Evolutionary conservation across 2,113 vertebrate genomes (phyloP).

Genomic region (Mormyrus iriodes): DNA sequence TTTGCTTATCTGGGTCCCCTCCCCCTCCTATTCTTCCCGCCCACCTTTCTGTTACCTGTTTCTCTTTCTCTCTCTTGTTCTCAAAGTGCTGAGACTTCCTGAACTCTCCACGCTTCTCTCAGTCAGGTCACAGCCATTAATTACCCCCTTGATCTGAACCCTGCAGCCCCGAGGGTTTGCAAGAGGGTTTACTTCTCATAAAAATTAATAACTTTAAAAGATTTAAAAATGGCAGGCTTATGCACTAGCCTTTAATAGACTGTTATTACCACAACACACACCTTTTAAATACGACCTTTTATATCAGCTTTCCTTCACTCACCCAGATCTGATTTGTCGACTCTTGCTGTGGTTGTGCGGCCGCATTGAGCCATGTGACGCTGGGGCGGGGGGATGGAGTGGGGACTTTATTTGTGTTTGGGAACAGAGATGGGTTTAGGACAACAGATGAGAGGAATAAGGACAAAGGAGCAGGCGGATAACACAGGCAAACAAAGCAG

Average conservation of each 20-base stretch:
- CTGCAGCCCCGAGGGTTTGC: background rate
- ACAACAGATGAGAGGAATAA: background rate
- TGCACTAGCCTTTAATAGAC: background rate
- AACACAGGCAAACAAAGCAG: background rate
- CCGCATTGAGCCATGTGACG: background rate
- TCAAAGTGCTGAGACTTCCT: background rate
- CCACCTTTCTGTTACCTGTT: conserved; percentile 18
- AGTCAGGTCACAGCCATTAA: background rate
- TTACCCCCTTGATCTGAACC: background rate
- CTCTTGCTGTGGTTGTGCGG: background rate
- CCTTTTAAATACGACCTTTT: background rate
- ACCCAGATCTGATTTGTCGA: background rate
- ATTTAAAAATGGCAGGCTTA: background rate
- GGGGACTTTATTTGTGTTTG: background rate
- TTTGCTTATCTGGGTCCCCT: conserved; percentile 40
- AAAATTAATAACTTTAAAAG: background rate
- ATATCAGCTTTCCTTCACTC: background rate
- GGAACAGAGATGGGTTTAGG: background rate
- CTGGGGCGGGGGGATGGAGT: background rate
- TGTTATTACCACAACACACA: background rate
- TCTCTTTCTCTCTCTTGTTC: background rate
- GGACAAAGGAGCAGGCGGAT: background rate
- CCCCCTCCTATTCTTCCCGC: background rate
- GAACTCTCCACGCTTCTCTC: background rate
- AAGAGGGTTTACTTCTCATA: background rate